These are phyloP conservation scores for Papilio helenus DNA, from an alignment of 1,140 invertebrate species.

Conservation along the genomic window DNA sequence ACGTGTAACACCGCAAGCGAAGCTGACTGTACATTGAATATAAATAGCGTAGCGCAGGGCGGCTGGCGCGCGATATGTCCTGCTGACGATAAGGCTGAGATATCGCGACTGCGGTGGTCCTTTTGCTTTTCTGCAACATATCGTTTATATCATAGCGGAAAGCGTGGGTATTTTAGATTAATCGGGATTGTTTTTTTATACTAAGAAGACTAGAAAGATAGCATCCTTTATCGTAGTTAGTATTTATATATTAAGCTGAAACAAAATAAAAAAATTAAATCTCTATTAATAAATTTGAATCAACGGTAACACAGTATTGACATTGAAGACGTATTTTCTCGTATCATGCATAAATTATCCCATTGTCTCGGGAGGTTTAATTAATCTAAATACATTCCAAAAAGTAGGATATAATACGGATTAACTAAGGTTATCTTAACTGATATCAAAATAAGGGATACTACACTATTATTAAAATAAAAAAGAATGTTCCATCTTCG, in stretches of 20 bases:
- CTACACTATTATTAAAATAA: not conserved
- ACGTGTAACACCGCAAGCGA: not conserved
- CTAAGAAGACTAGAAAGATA: not conserved
- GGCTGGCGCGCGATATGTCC: constrained; percentile 20
- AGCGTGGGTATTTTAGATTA: constrained; percentile 7
- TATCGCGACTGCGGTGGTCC: constrained; percentile 18
- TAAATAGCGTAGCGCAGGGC: constrained; percentile 13
- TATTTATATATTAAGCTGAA: no score
- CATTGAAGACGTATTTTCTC: no score
- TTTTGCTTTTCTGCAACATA: constrained; percentile 25
- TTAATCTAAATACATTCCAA: no score
- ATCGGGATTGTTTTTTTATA: constrained; percentile 3
- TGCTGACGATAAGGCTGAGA: constrained; percentile 8
- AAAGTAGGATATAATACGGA: no score
- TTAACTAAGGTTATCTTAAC: not conserved
- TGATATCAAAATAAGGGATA: not conserved
- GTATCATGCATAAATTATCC: no score
- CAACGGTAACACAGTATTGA: no score
- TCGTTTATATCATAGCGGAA: constrained; percentile 27
- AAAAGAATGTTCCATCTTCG: not conserved
- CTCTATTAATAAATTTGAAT: no score
- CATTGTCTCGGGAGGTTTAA: no score
- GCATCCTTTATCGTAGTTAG: not conserved
- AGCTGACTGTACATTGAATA: constrained; percentile 10
- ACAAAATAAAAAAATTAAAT: no score